These are phyloP conservation scores for Pseudoatta argentina DNA, from an alignment of 1,140 invertebrate species.

Conservation along the genomic window DNA sequence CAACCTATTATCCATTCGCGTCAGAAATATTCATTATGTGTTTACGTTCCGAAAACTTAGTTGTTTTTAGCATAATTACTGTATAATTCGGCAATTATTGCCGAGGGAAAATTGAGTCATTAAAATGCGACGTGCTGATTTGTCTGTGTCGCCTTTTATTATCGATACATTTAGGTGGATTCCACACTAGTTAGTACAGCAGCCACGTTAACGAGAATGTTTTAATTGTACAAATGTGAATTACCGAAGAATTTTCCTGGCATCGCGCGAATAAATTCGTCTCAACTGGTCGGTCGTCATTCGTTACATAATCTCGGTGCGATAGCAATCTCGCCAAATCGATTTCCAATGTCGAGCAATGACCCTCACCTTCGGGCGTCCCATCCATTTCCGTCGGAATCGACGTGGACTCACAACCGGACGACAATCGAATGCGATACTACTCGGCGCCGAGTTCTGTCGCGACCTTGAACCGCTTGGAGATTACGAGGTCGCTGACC, in stretches of 20 bases:
- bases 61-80: background rate
- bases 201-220: slow-evolving; percentile 9
- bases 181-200: background rate
- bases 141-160: background rate
- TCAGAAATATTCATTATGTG: slow-evolving; percentile 5
- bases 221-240: slow-evolving; percentile 13
- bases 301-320: slow-evolving; percentile 16
- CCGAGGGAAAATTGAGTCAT: slow-evolving; percentile 11
- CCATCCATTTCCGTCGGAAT: slow-evolving; percentile 17
- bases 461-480: slow-evolving; percentile 41
- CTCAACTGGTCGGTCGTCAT: background rate
- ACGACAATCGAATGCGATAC: slow-evolving; percentile 8
- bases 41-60: background rate
- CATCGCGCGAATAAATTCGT: background rate
- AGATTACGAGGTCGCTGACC: slow-evolving; percentile 38
- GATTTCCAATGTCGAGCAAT: slow-evolving; percentile 42
- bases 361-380: slow-evolving; percentile 19
- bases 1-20: background rate
- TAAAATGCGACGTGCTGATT: background rate
- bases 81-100: slow-evolving; percentile 20
- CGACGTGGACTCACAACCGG: background rate
- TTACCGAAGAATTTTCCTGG: background rate
- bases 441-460: background rate
- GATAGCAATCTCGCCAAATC: slow-evolving; percentile 33
- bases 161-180: background rate